These are phyloP conservation scores for Chaetoderma sp. DNA, from an alignment of 2,888 invertebrate species.

Conservation along the genomic window DNA sequence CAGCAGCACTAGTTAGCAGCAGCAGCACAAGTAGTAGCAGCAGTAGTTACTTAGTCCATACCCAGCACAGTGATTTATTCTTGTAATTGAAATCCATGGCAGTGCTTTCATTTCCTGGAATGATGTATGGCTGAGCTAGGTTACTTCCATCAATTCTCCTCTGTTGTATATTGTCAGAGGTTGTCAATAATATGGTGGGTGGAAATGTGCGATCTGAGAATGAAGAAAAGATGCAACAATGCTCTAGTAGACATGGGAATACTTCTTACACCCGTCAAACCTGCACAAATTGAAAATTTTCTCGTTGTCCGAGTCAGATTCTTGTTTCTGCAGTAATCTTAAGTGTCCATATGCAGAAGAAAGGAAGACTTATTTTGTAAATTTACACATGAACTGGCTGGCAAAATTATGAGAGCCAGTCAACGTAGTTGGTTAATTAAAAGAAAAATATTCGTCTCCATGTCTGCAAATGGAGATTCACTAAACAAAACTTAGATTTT, in stretches of 20 bases:
- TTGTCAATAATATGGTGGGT: slow-evolving; percentile 78
- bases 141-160: slow-evolving; percentile 74
- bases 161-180: slow-evolving; percentile 77
- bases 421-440: no score
- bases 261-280: no score
- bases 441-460: no score
- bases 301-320: no score
- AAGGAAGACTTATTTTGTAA: no score
- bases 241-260: not conserved
- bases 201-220: slow-evolving; percentile 77
- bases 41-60: slow-evolving; percentile 69
- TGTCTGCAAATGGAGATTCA: no score
- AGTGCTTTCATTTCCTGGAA: slow-evolving; percentile 36
- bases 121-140: slow-evolving; percentile 34
- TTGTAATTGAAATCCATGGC: slow-evolving; percentile 78
- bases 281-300: no score
- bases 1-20: not conserved
- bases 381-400: no score
- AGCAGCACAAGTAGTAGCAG: not conserved
- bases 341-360: no score
- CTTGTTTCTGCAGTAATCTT: no score
- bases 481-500: no score
- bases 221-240: slow-evolving; percentile 37
- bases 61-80: slow-evolving; percentile 80
- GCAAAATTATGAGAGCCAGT: no score